A percentile compares a stretch with the other conserved stretches of the same genome.
Conservation (phyloP, 1,140 invertebrate species). For the Apolygus lucorum region DNA sequence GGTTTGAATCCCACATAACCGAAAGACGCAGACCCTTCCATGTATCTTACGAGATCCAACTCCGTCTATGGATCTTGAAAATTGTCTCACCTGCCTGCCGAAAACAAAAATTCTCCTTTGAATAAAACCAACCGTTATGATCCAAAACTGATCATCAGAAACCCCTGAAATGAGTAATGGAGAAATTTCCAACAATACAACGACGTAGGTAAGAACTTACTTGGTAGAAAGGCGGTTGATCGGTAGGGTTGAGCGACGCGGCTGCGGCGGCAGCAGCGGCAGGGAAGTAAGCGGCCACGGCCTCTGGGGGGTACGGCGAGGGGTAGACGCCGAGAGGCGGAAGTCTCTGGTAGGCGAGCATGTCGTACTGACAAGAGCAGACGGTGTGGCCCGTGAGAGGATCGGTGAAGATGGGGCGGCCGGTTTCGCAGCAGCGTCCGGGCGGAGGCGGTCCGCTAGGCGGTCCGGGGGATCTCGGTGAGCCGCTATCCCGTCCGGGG, state of each 20-base stretch:
- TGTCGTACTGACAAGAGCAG: constrained; percentile 75
- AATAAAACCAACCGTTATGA: no score
- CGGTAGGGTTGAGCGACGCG: constrained; percentile 35
- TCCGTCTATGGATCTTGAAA: no score
- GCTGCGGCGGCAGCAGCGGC: constrained; percentile 50
- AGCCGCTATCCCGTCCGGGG: constrained; percentile 20
- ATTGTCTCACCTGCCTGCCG: no score
- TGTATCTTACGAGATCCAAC: no score
- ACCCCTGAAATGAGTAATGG: no score
- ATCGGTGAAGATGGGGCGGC: constrained; percentile 81
- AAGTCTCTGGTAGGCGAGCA: constrained; percentile 50
- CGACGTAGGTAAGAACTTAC: no score
- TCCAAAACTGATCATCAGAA: no score
- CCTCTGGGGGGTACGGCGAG: constrained; percentile 45
- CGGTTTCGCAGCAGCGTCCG: constrained; percentile 80
- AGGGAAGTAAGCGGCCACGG: constrained; percentile 72
- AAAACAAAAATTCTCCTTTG: no score
- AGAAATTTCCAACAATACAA: no score
- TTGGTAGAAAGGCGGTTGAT: constrained; percentile 74
- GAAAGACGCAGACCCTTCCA: no score
- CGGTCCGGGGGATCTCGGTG: constrained; percentile 32
- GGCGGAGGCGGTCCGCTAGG: constrained; percentile 37
- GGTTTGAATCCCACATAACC: no score
- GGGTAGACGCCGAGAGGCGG: constrained; percentile 70
- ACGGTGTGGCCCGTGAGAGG: constrained; percentile 84